Evolutionary conservation across 2,888 invertebrate species (phyloP).

Genomic region (Pachymerium ferrugineum): DNA sequence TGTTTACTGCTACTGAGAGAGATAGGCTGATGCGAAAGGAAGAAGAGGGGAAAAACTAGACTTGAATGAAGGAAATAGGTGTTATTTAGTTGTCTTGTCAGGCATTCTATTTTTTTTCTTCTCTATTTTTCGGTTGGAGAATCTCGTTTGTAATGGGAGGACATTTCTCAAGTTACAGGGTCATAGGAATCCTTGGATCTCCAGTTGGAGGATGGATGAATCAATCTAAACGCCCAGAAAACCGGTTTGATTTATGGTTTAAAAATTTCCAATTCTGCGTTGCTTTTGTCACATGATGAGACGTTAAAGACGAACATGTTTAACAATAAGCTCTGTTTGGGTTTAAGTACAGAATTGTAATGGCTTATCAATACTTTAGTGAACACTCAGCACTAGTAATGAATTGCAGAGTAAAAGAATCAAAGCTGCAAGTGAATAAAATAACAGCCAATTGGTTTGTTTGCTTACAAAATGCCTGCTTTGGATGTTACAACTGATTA

Average conservation of each 20-base stretch:
- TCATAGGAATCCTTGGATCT: constrained; percentile 5
- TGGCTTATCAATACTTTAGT: too few species aligned
- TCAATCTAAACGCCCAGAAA: neutral
- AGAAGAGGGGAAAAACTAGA: neutral
- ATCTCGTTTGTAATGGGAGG: neutral
- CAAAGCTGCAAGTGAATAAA: too few species aligned
- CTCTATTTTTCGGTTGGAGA: neutral
- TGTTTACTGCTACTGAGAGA: constrained; percentile 17
- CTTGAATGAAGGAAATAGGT: too few species aligned
- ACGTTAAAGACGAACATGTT: neutral
- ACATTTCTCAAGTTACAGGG: constrained; percentile 16
- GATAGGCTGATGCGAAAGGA: constrained; percentile 10
- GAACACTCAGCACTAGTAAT: too few species aligned
- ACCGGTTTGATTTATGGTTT: neutral
- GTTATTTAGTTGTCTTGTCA: constrained; percentile 5
- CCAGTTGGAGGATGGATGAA: constrained; percentile 4
- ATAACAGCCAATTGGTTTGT: too few species aligned
- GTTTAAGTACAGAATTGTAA: too few species aligned
- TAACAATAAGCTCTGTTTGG: too few species aligned
- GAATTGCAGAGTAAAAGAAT: too few species aligned
- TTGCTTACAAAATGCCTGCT: too few species aligned
- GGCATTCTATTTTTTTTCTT: neutral
- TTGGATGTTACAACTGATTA: too few species aligned
- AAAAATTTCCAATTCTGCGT: neutral
- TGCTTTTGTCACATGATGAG: neutral